phyloP scores from a whole-genome alignment of 2,797 vertebrate genomes.

The Falco columbarius region DNA sequence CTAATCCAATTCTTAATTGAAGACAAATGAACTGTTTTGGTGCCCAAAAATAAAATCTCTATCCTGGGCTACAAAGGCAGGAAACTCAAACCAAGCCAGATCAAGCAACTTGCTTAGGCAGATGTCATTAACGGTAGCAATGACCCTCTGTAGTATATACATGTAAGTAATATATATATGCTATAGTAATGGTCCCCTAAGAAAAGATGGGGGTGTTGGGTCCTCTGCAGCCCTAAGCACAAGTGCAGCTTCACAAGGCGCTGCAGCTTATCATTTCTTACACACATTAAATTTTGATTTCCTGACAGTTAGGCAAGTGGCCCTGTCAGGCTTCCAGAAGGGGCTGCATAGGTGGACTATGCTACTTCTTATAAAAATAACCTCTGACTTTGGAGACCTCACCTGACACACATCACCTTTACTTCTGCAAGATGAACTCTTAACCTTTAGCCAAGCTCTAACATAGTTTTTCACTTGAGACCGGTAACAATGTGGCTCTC shows the following conservation, averaged over 20 bases:
- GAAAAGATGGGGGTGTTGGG: not conserved
- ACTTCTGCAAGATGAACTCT: not conserved
- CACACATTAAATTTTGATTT: fast-evolving
- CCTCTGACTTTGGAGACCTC: not conserved
- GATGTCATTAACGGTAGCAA: not conserved
- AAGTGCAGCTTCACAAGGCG: not conserved
- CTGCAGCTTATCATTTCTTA: not conserved
- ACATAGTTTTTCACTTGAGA: not conserved
- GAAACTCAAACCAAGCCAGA: not conserved
- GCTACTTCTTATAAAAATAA: not conserved
- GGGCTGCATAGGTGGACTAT: not conserved
- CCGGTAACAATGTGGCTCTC: not conserved
- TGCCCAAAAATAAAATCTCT: not conserved
- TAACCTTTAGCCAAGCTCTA: not conserved
- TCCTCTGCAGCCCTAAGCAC: not conserved
- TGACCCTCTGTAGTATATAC: not conserved
- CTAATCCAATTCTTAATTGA: not conserved
- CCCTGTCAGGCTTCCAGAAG: not conserved
- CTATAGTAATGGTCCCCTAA: not conserved
- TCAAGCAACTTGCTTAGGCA: not conserved
- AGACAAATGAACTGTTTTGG: not conserved
- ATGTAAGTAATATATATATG: not conserved
- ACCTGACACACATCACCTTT: not conserved
- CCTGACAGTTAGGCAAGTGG: not conserved
- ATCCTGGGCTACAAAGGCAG: not conserved